These are phyloP conservation scores for Diadromus collaris DNA, from an alignment of 2,888 invertebrate genomes.

Conservation along the genomic window DNA sequence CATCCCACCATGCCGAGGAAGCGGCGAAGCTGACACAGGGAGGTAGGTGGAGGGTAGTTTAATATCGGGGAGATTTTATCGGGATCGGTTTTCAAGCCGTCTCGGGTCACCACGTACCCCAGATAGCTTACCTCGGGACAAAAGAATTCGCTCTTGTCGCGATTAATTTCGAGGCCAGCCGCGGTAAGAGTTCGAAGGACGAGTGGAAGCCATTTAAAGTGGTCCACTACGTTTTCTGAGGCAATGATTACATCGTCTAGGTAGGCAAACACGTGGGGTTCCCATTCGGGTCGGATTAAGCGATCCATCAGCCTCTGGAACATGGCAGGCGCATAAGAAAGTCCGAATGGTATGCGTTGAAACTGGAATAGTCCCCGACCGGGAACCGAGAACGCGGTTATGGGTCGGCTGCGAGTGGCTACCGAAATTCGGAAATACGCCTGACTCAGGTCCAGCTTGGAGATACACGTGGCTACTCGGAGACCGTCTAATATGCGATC, in stretches of 20 bases:
- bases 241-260: conserved; percentile 30
- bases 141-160: conserved; percentile 40
- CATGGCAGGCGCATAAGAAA: no score
- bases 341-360: no score
- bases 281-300: no score
- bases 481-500: conserved; percentile 10
- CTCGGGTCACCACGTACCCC: conserved; percentile 13
- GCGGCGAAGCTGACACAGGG: conserved; percentile 55
- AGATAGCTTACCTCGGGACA: conserved; percentile 60
- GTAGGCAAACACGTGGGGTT: no score
- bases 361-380: no score
- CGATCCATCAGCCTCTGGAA: no score
- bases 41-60: conserved; percentile 43
- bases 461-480: conserved; percentile 1
- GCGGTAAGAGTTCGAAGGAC: not conserved
- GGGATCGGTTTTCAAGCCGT: conserved; percentile 33
- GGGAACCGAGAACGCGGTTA: no score
- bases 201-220: no score
- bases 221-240: conserved; percentile 25
- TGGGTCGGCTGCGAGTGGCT: no score
- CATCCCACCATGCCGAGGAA: no score
- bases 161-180: conserved; percentile 30
- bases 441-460: no score
- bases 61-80: conserved; percentile 42
- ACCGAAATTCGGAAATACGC: no score